Evolutionary conservation across 2,888 invertebrate species (phyloP), one percentile per base, ranked within the genome.

Genomic region (Cerceris ruficornis): DNA sequence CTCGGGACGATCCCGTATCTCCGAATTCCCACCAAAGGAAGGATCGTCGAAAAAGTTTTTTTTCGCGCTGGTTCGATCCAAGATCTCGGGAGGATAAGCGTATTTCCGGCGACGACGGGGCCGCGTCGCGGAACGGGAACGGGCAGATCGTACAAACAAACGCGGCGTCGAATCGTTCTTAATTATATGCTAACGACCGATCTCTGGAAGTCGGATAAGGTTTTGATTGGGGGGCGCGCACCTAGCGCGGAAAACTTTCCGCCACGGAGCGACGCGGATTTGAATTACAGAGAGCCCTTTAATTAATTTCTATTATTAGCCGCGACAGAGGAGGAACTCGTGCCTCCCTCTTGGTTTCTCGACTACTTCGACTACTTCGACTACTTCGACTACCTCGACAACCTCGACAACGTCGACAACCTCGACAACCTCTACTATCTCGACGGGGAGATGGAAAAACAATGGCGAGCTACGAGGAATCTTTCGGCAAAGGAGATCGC

Each of bases 241-340:
- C 50, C 65, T 46, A 14, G 42, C 46, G 9, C 17, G 39, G 52
- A 43, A 43, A 75, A 70, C 62, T 65, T 70, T 60, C 46, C 55
- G 49, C n/a, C 46, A 28, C 28, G 28, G 65, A 52, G 43, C 42
- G 54, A 14, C 57, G 15, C 46, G 58, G 46, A 69, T 73, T 70
- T 70, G 62, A 82, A 78, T 82, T 76, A 81, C 69, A 61, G 55
- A 61, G 58, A 42, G 55, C 41, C n/a, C 60, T 59, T 60, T 78
- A 78, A 82, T 83, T 77, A 79, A 75, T 77, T 75, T 81, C 69
- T 75, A 68, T 77, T 75, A 77, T 81, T 75, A 72, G 54, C 73
- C 60, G n/a, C 60, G 50, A 61, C 54, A 41, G 42, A 54, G 15
- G 15, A 6, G 65, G 17, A 69, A 55, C 65, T 55, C 65, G 64